Base-by-base conservation (phyloP, 35 echinoderm and acorn worm species). In the Apostichopus californicus region DNA sequence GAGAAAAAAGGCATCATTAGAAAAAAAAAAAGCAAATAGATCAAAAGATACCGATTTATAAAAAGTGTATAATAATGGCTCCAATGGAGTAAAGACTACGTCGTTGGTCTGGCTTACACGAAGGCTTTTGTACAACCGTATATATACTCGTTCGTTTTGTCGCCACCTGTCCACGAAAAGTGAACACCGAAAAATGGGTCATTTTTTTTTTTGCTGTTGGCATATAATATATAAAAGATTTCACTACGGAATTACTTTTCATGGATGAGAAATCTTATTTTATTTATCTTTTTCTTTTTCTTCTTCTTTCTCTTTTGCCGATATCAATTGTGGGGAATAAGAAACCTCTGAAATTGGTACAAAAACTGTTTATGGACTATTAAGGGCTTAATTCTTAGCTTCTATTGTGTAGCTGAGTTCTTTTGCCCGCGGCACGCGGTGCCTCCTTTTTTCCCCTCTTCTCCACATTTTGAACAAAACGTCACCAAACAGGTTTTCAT, bases 351-450 rank as follows among this genome's bases (percentile, higher is more conserved):
- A 75, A 75, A 75, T 75, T 18, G 11, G 71, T 75, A 75, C 17
- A 75, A 75, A 75, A 75, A 75, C 71, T 75, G 71, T 75, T 75
- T 75, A 75, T 22, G 71, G 21, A 75, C 71, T 20, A 75, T 75
- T 75, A 75, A 20, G 17, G 71, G 71, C 12, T 22, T 75, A n/a
- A 75, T 13, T 75, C 7, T 75, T 75, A n/a, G 71, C 71, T 75
- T 75, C 71, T 75, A 20, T 75, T 22, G 71, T 75, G 5, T 6
- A 22, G 71, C 7, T 46, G 71, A 22, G 71, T 75, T 6, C n/a
- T 7, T 75, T 75, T 75, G 71, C 71, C 71, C 17, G 13, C 15
- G 71, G 71, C 71, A n/a, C 6, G 71, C 71, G 21, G 71, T 18
- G 58, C 58, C 58, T 61, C 5, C 34, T 11, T 68, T 18, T 68